Evolutionary conservation across 2,797 vertebrate genomes (phyloP), one percentile per base, ranked within the genome.

Genomic region (Xyrichtys novacula): DNA sequence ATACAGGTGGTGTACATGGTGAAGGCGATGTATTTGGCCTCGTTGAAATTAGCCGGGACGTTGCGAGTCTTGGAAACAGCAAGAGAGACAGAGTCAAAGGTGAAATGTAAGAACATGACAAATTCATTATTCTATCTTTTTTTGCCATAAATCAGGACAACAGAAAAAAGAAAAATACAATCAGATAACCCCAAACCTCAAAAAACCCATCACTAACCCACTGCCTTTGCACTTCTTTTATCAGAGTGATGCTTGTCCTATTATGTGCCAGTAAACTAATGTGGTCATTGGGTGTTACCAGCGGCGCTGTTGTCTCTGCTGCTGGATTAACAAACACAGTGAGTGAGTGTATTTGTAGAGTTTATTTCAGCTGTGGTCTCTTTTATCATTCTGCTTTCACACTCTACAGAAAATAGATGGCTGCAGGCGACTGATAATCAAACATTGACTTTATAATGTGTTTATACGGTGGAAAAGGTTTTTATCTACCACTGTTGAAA

Each of bases 1-100:
- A 99, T 98, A 85, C 98, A 99, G 76, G 98, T 99, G 79, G 98
- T 99, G 46, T 99, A 99, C 98, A 99, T 99, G 25, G 98, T 99
- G 71, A 99, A 99, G 84, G 97, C 98, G 31, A 99, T 98, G 78
- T 99, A 98, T 80, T 99, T 99, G 7, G 98, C 97, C 90, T 99
- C 98, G 0, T 99, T 99, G 90, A 98, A 99, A 89, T 99, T 99
- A 53, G 98, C 97, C 0, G 98, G 97, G 25, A 99, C 97, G 2
- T 99, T 99, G 86, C 97, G 95, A 20, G 98, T 99, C 95, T 92
- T 56, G 1, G 20, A 43, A 14, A 32, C 44, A 47, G 31, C 42
- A 47, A 72, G 0, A 65, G 25, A 60, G 10, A 49, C n/a, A 29
- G 20, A 74, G 28, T 15, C 3, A 65, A 42, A 70, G 54, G 65